Conservation (phyloP, 2,888 invertebrate species). For the Ectropis crepuscularia region DNA sequence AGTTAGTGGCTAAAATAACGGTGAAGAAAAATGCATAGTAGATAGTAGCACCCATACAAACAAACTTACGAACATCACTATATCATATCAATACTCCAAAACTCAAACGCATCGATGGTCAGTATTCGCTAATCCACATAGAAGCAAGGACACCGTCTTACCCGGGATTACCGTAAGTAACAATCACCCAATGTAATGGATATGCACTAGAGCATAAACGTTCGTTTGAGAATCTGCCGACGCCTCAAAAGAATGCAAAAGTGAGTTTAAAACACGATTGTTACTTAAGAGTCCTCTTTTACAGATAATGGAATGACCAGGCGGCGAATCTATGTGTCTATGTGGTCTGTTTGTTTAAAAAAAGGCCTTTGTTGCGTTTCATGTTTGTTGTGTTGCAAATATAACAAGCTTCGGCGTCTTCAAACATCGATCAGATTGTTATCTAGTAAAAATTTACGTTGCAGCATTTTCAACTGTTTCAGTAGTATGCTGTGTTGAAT, state of each 20-base stretch:
- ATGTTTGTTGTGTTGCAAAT: slow-evolving; percentile 1
- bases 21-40: too few species aligned
- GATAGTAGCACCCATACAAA: neutral
- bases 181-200: slow-evolving; percentile 76
- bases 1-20: too few species aligned
- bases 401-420: slow-evolving; percentile 12
- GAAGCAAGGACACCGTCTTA: slow-evolving; percentile 59
- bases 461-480: too few species aligned
- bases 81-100: slow-evolving; percentile 29
- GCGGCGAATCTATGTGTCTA: slow-evolving; percentile 29
- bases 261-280: slow-evolving; percentile 43
- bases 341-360: slow-evolving; percentile 24
- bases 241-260: slow-evolving; percentile 49
- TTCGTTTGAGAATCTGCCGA: slow-evolving; percentile 67
- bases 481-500: too few species aligned
- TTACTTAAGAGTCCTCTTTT: slow-evolving; percentile 48
- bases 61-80: slow-evolving; percentile 16
- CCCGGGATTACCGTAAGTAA: slow-evolving; percentile 59
- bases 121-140: slow-evolving; percentile 51
- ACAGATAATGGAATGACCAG: slow-evolving; percentile 47
- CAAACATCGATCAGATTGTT: neutral
- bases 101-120: slow-evolving; percentile 65
- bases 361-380: slow-evolving; percentile 21
- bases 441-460: neutral
- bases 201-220: slow-evolving; percentile 81